A percentile compares a stretch with the other conserved stretches of the same genome.
Evolutionary conservation across 30 jellyfish, hydroid and myxozoan species (phyloP).

Genomic region (Hydractinia symbiolongicarpus): DNA sequence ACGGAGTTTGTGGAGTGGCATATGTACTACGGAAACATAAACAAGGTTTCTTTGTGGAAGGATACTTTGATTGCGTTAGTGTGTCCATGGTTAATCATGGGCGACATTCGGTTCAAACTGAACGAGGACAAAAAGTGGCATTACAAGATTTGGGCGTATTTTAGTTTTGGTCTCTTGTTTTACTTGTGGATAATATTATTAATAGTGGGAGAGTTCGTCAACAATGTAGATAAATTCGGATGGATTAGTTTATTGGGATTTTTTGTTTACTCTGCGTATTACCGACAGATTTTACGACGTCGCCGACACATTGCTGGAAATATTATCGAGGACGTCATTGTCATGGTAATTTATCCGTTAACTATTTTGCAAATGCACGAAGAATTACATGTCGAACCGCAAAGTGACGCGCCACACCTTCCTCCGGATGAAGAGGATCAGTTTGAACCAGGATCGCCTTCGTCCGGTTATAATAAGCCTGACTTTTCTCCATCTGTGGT

Average conservation of each 20-base stretch:
- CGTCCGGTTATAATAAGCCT: too few species aligned
- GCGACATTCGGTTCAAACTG: neutral
- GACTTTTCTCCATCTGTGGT: too few species aligned
- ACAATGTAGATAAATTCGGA: slow-evolving; percentile 16
- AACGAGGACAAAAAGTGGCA: neutral
- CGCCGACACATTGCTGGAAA: neutral
- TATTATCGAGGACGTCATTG: slow-evolving; percentile 8
- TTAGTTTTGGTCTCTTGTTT: neutral
- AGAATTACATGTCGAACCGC: neutral
- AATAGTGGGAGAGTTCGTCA: neutral
- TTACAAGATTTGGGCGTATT: neutral
- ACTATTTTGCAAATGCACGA: slow-evolving; percentile 11
- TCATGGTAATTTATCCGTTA: slow-evolving; percentile 3
- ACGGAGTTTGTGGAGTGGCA: slow-evolving; percentile 9
- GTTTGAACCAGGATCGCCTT: too few species aligned
- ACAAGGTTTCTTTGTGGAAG: neutral
- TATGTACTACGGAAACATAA: slow-evolving; percentile 1
- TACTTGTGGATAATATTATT: slow-evolving; percentile 18
- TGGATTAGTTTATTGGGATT: slow-evolving; percentile 13
- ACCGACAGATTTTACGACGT: slow-evolving; percentile 1
- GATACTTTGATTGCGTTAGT: neutral
- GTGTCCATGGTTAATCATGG: slow-evolving; percentile 7
- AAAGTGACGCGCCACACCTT: too few species aligned
- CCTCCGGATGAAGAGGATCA: too few species aligned
- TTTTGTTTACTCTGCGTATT: neutral